Conservation (phyloP, 23 tunicate species). For the Styela plicata region DNA sequence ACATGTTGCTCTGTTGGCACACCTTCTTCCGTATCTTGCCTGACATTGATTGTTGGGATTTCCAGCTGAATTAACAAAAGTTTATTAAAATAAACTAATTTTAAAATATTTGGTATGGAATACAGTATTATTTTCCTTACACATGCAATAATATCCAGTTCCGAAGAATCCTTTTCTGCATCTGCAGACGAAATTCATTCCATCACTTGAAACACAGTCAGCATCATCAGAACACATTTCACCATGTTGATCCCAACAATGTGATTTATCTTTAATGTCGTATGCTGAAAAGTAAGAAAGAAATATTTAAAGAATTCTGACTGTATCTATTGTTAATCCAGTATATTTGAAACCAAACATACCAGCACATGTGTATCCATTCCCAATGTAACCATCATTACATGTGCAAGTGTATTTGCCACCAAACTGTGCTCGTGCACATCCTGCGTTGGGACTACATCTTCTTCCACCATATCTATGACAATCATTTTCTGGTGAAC, state of each 20-base stretch:
- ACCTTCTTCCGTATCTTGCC: neutral
- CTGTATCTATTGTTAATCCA: too few relatives aligned
- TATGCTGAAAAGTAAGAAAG: neutral
- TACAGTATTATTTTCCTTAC: neutral
- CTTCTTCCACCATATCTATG: neutral
- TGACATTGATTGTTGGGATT: neutral
- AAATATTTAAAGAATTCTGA: too few relatives aligned
- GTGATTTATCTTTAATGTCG: neutral
- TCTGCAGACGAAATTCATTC: neutral
- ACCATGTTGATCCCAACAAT: neutral
- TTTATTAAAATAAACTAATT: neutral
- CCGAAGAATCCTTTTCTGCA: slow-evolving; percentile 17
- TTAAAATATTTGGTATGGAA: neutral
- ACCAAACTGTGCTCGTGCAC: neutral
- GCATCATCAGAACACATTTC: neutral
- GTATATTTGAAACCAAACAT: neutral
- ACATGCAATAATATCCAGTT: slow-evolving; percentile 3
- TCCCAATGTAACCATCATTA: slow-evolving; percentile 13
- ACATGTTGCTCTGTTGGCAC: slow-evolving; percentile 14
- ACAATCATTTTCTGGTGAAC: slow-evolving; percentile 1
- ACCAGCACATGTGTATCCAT: slow-evolving; percentile 17
- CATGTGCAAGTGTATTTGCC: slow-evolving; percentile 9
- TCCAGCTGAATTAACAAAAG: neutral
- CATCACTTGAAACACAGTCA: neutral
- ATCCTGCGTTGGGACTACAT: neutral